Conservation (phyloP, 2,888 invertebrate species). For the Clitarchus hookeri region DNA sequence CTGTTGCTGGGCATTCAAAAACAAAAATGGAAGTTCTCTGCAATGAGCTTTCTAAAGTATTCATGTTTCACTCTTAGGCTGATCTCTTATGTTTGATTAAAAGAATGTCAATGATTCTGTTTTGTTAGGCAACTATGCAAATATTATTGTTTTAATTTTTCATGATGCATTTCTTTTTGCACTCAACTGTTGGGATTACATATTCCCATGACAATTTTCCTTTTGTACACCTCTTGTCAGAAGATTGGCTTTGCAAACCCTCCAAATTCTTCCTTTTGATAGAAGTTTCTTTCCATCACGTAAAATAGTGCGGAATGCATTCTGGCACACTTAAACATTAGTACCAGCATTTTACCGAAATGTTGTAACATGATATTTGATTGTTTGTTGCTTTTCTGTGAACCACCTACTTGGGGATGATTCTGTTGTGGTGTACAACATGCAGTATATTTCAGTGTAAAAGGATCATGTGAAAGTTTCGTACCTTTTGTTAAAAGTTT, state of each 20-base stretch:
- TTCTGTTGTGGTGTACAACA: conserved; percentile 1
- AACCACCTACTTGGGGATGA: neutral
- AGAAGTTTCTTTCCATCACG: neutral
- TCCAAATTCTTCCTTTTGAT: neutral
- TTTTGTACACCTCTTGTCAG: neutral
- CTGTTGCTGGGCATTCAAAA: neutral
- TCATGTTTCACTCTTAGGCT: neutral
- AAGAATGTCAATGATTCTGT: neutral
- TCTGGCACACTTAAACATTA: neutral
- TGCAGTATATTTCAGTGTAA: neutral
- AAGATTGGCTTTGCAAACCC: neutral
- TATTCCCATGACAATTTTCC: neutral
- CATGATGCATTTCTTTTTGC: neutral
- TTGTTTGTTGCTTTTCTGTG: neutral
- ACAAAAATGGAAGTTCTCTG: neutral
- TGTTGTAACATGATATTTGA: neutral
- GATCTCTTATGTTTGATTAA: neutral
- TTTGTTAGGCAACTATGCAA: neutral
- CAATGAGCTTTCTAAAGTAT: neutral
- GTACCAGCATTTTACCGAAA: neutral
- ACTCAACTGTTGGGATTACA: neutral
- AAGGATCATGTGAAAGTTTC: neutral
- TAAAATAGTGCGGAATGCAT: neutral
- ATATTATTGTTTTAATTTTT: neutral
- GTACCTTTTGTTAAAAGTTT: neutral